A percentile compares a stretch with the other conserved stretches of the same genome.
phyloP scores from a whole-genome alignment of 2,888 invertebrate genomes.

The Aporophyla nigra region DNA sequence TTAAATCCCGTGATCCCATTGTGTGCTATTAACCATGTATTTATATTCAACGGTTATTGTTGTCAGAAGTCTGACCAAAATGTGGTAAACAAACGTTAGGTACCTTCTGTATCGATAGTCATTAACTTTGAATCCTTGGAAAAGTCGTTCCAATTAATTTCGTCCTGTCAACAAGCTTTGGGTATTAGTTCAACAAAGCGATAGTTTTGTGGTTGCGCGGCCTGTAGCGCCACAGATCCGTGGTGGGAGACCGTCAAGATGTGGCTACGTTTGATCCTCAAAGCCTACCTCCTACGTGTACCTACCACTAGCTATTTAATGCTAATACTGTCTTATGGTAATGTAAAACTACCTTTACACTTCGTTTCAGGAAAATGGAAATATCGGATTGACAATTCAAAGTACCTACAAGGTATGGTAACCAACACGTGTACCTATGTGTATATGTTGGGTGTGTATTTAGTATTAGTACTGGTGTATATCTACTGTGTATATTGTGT shows the following conservation, averaged over 20 bases:
- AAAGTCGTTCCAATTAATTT: conserved; percentile 48
- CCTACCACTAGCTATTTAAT: conserved; percentile 47
- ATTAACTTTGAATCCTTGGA: conserved; percentile 31
- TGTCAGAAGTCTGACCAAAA: conserved; percentile 5
- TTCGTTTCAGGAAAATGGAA: conserved; percentile 38
- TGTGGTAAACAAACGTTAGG: conserved; percentile 26
- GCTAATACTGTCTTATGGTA: conserved; percentile 61
- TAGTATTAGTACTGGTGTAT: not conserved
- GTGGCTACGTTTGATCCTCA: conserved; percentile 41
- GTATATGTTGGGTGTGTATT: conserved; percentile 13
- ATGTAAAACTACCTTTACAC: conserved; percentile 52
- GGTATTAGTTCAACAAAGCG: conserved; percentile 49
- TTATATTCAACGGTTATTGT: conserved; percentile 8
- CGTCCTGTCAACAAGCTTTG: conserved; percentile 38
- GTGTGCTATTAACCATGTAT: conserved; percentile 36
- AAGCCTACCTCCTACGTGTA: conserved; percentile 33
- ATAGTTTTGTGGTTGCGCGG: conserved; percentile 51
- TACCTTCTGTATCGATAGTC: conserved; percentile 7
- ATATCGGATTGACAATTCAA: conserved; percentile 46
- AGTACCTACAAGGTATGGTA: conserved; percentile 31
- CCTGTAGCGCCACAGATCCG: conserved; percentile 9
- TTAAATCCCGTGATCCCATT: conserved; percentile 44
- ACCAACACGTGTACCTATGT: conserved; percentile 14
- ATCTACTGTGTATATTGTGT: conserved; percentile 5
- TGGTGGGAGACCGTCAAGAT: conserved; percentile 31